Evolutionary conservation across 2,113 vertebrate species (phyloP), one percentile per base, ranked within the genome.

Genomic region (Lepus americanus): DNA sequence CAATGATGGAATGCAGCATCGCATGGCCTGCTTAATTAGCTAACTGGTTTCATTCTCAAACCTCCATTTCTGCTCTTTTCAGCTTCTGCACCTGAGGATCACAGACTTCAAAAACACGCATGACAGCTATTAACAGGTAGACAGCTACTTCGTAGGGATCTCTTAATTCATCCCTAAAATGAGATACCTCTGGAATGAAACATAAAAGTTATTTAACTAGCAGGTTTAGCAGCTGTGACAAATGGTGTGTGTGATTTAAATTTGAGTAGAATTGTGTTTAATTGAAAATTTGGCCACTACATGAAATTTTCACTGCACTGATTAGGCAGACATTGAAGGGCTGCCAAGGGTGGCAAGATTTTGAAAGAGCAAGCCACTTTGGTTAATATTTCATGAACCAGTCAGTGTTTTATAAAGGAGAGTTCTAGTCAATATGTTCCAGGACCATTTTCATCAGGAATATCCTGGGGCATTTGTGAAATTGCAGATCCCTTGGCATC

Each of bases 191-290:
- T 91, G 79, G 49, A 78, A 33, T 81, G 67, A 31, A 96, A 84
- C 27, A 49, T 88, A 39, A 88, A 95, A 74, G 29, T 92, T 94
- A 70, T 89, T 95, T 92, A 92, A 72, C 72, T 67, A 81, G 53
- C 49, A 69, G 76, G 64, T 87, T 95, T 91, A 90, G 59, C 87
- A 96, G 94, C 89, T 93, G 84, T 93, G 89, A 96, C 84, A 95
- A 97, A 95, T 96, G 89, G 9, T 94, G 93, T 84, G 94, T 92
- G 80, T 95, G 92, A 97, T 89, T 97, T 92, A 96, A 97, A 97
- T 95, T 85, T 96, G 87, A 94, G 63, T 94, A 66, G 84, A 93
- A 95, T 91, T 92, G 74, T 92, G 72, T 95, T 95, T 95, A 95
- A 96, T 95, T 96, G 96, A 97, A 97, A 96, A 97, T 85, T 90